A percentile compares a stretch with the other conserved stretches of the same genome.
Evolutionary conservation across 2,113 vertebrate species (phyloP).

Genomic region (Noturus placidus): DNA sequence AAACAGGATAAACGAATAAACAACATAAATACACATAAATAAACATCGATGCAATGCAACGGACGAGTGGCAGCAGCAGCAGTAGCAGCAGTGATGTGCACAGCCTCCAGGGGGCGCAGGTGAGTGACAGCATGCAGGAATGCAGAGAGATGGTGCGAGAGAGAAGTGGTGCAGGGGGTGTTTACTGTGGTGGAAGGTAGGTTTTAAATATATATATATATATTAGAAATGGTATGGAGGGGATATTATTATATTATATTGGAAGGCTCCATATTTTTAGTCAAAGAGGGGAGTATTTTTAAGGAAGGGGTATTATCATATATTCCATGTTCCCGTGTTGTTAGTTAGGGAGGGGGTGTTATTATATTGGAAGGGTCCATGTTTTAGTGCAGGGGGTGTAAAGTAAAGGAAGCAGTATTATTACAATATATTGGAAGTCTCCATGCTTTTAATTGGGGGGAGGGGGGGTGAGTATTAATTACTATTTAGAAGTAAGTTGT

Average conservation of each 20-base stretch:
- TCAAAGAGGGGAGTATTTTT: neutral
- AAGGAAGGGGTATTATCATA: neutral
- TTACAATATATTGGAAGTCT: neutral
- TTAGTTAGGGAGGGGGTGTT: neutral
- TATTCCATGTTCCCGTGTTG: neutral
- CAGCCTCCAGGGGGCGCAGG: constrained; percentile 62
- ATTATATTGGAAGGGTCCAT: neutral
- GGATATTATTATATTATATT: neutral
- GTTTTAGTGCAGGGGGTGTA: neutral
- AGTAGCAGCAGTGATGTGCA: constrained; percentile 58
- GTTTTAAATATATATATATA: neutral
- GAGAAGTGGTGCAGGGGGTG: constrained; percentile 28
- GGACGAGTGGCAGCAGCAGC: constrained; percentile 53
- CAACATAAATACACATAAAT: constrained; percentile 39
- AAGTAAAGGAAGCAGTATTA: no score
- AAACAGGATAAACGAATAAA: constrained; percentile 76
- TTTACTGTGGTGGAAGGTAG: neutral
- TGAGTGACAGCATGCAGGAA: constrained; percentile 65
- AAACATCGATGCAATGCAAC: constrained; percentile 56
- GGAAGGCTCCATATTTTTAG: neutral
- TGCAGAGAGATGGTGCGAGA: constrained; percentile 51
- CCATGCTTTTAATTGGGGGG: neutral
- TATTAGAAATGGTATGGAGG: neutral
- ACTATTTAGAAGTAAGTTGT: neutral
- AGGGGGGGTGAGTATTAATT: neutral